Evolutionary conservation across 2,797 vertebrate genomes (phyloP), one percentile per base, ranked within the genome.

Genomic region (Paedocypris micromegethes): DNA sequence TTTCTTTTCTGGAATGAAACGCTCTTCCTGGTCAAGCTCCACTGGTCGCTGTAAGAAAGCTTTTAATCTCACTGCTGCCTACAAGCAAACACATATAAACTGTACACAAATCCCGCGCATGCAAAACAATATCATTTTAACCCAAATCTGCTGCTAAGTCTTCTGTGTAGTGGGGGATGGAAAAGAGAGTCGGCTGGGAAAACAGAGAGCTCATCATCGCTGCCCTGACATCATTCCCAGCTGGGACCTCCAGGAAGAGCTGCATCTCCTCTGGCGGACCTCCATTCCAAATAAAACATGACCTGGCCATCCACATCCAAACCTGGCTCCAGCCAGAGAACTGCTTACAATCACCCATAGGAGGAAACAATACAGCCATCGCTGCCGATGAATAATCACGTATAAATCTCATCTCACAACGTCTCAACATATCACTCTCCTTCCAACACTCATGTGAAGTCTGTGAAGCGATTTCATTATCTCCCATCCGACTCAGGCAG

Each of bases 381-480:
- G 23, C 23, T 23, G 23, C 23, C 23, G 23, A 23, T 23, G 46
- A 38, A 4, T 56, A 52, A 69, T 62, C 7, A 50, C 43, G 62
- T 62, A 55, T 42, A 69, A 69, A 48, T 68, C 42, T 37, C 53
- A 68, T 60, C 8, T 9, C 50, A 41, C 46, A 7, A 37, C 52
- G 58, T 46, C 46, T 61, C 43, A 60, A 57, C 62, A 57, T 63
- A 63, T 57, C 44, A 63, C 9, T 44, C 2, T 0, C 59, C 9
- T 63, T 70, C 60, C 64, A 59, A 51, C 23, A 23, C 23, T 23
- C 23, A 23, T 23, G 48, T 54, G 43, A 72, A 68, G 42, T 40
- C 23, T 23, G 47, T 70, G 64, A 77, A 68, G 77, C 53, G 72
- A 77, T 75, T 73, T 74, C 71, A 71, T 49, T 72, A 68, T 75